These are phyloP conservation scores for Gerris lacustris DNA, from an alignment of 2,888 invertebrate genomes.

Conservation along the genomic window DNA sequence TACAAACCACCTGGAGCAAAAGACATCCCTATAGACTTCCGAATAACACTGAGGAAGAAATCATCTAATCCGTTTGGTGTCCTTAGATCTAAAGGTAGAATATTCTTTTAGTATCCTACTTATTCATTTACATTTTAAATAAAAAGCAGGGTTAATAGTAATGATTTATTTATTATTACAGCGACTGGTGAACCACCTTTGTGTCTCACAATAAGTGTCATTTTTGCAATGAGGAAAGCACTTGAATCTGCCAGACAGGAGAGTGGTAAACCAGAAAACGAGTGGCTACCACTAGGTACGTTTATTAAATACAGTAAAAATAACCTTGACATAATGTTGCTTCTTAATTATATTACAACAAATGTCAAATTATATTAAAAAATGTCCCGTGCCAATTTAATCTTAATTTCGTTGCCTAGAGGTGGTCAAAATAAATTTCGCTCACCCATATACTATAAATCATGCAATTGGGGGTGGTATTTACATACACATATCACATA, in stretches of 20 bases:
- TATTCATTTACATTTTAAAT: too few relatives aligned
- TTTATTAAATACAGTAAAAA: too few relatives aligned
- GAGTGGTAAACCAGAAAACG: constrained; percentile 41
- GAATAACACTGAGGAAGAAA: constrained; percentile 55
- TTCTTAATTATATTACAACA: too few relatives aligned
- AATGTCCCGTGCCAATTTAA: too few relatives aligned
- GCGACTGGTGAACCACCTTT: constrained; percentile 47
- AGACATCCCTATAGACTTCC: constrained; percentile 65
- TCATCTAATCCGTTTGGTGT: constrained; percentile 53
- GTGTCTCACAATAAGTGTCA: constrained; percentile 32
- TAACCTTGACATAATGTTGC: too few relatives aligned
- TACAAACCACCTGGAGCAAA: constrained; percentile 66
- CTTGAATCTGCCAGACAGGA: constrained; percentile 54
- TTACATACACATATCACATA: too few relatives aligned
- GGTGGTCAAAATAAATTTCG: too few relatives aligned
- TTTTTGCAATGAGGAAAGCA: constrained; percentile 26
- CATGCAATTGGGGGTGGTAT: too few relatives aligned
- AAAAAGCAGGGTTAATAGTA: neutral
- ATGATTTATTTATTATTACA: constrained; percentile 31
- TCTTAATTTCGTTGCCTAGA: too few relatives aligned
- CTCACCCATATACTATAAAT: too few relatives aligned
- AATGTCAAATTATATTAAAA: too few relatives aligned
- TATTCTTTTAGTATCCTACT: too few relatives aligned
- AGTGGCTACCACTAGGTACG: constrained; percentile 38
- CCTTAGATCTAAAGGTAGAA: constrained; percentile 57